Conservation (phyloP, 2,797 vertebrate species). For the Acrocephalus scirpaceus region DNA sequence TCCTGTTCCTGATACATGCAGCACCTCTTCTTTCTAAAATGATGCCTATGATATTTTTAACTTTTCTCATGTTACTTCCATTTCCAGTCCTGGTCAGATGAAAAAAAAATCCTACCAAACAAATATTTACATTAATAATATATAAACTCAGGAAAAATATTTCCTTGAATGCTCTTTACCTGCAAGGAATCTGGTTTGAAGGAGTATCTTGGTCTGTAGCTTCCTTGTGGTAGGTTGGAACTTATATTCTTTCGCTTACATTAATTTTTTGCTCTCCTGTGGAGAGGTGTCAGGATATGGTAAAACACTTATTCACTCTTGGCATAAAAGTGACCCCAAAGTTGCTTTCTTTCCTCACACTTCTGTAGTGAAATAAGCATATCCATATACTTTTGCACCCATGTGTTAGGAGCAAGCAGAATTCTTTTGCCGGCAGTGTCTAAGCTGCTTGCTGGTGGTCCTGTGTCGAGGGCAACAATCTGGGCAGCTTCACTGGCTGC, state of each 20-base stretch:
- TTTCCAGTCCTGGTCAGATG: background rate
- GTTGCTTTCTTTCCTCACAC: background rate
- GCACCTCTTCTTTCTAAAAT: background rate
- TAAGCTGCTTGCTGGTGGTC: fast-evolving
- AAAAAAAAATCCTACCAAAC: background rate
- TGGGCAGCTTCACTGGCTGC: background rate
- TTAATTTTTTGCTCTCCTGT: background rate
- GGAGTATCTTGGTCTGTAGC: background rate
- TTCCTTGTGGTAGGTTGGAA: background rate
- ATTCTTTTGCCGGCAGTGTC: background rate
- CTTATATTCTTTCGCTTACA: background rate
- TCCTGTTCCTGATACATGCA: background rate
- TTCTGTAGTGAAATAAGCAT: background rate
- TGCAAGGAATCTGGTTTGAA: background rate
- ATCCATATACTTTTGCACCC: background rate
- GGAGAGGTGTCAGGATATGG: background rate
- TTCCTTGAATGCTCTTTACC: background rate
- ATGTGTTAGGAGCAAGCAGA: fast-evolving
- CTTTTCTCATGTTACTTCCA: background rate
- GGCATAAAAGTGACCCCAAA: background rate
- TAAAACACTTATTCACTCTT: background rate
- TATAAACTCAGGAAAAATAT: background rate
- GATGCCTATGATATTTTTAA: background rate
- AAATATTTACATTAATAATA: background rate
- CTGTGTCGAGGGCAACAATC: fast-evolving